Evolutionary conservation across 2,797 vertebrate species (phyloP).

Genomic region (Okamejei kenojei): DNA sequence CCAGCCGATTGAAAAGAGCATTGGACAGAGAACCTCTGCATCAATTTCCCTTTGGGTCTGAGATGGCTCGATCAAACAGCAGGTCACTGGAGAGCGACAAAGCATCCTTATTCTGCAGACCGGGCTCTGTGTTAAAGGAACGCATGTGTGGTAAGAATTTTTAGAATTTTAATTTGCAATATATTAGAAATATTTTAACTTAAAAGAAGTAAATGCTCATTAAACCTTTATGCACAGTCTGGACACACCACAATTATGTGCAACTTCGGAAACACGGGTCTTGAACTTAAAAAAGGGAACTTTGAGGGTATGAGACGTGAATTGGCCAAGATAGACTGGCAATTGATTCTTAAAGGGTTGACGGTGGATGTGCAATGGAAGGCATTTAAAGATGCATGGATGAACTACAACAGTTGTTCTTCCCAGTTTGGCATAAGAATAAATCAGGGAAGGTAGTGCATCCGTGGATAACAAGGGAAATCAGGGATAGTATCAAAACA

Average conservation of each 20-base stretch:
- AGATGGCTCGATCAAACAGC: conserved; percentile 82
- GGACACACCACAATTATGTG: background rate
- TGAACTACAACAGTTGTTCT: too few species aligned
- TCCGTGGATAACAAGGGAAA: too few species aligned
- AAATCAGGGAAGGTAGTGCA: too few species aligned
- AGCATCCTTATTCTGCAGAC: conserved; percentile 81
- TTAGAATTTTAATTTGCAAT: background rate
- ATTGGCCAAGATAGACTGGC: too few species aligned
- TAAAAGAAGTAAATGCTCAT: background rate
- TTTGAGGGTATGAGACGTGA: too few species aligned
- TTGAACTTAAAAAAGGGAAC: too few species aligned
- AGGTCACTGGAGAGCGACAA: conserved; percentile 82
- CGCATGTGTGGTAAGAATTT: conserved; percentile 85
- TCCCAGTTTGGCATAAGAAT: too few species aligned
- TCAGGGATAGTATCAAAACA: too few species aligned
- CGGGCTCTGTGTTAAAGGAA: conserved; percentile 84
- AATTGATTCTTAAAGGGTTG: too few species aligned
- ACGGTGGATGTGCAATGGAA: too few species aligned
- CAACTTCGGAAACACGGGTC: too few species aligned
- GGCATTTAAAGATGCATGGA: too few species aligned
- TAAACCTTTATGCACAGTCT: background rate
- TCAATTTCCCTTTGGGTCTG: conserved; percentile 80
- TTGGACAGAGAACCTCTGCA: conserved; percentile 81
- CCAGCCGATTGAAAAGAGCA: conserved; percentile 82
- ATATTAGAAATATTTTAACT: background rate